These are phyloP conservation scores for Spodoptera frugiperda DNA, from an alignment of 1,140 invertebrate genomes.

Conservation along the genomic window DNA sequence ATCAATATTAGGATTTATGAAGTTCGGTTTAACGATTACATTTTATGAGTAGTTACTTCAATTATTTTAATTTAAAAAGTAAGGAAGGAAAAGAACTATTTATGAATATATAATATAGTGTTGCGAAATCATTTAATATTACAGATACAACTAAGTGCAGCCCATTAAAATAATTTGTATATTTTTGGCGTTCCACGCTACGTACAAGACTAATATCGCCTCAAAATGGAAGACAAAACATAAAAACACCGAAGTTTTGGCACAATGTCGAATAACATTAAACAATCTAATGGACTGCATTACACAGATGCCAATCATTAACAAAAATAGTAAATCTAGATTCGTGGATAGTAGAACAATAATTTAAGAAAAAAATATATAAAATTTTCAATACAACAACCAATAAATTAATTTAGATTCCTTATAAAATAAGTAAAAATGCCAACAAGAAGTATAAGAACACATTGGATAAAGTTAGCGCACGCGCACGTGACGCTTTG, in stretches of 20 bases:
- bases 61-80: slow-evolving; percentile 78
- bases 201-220: slow-evolving; percentile 10
- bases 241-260: slow-evolving; percentile 46
- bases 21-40: slow-evolving; percentile 86
- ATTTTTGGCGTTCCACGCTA: slow-evolving; percentile 45
- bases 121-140: slow-evolving; percentile 54
- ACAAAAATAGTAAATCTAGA: slow-evolving; percentile 68
- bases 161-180: slow-evolving; percentile 63
- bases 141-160: slow-evolving; percentile 64
- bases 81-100: slow-evolving; percentile 81
- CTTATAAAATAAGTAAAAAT: slow-evolving; percentile 86
- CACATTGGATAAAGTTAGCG: slow-evolving; percentile 81
- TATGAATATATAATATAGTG: slow-evolving; percentile 63
- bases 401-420: slow-evolving; percentile 86
- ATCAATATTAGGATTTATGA: slow-evolving; percentile 86
- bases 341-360: slow-evolving; percentile 74
- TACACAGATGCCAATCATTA: slow-evolving; percentile 75
- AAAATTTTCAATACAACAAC: slow-evolving; percentile 85
- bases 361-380: slow-evolving; percentile 83
- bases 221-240: slow-evolving; percentile 79
- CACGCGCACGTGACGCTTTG: slow-evolving; percentile 59
- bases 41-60: slow-evolving; percentile 84
- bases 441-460: slow-evolving; percentile 86
- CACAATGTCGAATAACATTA: slow-evolving; percentile 40
- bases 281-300: slow-evolving; percentile 76